phyloP scores from a whole-genome alignment of 2,113 vertebrate genomes.

The Platysteira castanea region DNA sequence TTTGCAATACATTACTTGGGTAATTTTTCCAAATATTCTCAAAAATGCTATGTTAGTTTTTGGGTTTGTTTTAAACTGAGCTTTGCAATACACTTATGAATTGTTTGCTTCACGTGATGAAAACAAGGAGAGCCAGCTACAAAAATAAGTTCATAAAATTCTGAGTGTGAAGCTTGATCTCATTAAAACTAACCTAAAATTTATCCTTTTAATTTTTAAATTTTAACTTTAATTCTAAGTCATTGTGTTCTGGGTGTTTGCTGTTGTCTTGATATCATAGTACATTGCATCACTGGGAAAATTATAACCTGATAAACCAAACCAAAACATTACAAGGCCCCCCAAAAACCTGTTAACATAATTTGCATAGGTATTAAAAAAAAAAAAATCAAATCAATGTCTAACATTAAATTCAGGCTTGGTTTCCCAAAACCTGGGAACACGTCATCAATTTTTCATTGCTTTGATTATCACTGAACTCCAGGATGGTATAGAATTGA shows the following conservation, averaged over 20 bases:
- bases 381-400: neutral
- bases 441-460: neutral
- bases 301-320: neutral
- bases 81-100: neutral
- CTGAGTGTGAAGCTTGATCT: neutral
- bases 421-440: neutral
- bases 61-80: neutral
- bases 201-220: neutral
- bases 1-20: neutral
- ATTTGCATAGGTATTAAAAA: neutral
- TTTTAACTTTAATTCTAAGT: neutral
- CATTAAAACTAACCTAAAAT: neutral
- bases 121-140: neutral
- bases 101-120: neutral
- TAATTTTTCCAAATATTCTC: neutral
- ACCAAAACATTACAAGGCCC: fast-evolving
- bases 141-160: neutral
- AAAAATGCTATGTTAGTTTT: neutral
- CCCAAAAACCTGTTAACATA: neutral
- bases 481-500: neutral
- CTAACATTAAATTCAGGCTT: neutral
- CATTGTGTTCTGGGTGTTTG: neutral
- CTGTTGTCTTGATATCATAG: neutral
- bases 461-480: neutral
- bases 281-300: neutral